Conservation (phyloP, 2,888 invertebrate genomes). For the Rhagium mordax region DNA sequence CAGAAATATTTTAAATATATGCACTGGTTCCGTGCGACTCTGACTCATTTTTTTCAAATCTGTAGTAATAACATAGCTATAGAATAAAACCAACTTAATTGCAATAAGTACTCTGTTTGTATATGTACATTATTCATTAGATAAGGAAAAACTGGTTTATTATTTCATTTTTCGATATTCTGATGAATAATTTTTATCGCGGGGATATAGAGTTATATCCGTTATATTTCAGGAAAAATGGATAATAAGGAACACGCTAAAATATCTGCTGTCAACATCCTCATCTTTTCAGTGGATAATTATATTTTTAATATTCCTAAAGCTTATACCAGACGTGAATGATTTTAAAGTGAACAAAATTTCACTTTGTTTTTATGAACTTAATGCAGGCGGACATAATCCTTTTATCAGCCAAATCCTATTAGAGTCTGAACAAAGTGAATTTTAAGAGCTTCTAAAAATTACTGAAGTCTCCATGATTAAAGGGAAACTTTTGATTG, state of each 20-base stretch:
- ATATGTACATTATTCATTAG: no score
- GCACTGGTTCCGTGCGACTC: no score
- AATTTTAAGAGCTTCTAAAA: conserved; percentile 63
- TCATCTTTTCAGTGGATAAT: conserved; percentile 23
- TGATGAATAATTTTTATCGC: no score
- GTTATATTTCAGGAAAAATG: conserved; percentile 23
- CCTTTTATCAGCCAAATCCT: conserved; percentile 59
- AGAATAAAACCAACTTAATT: no score
- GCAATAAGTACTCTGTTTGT: no score
- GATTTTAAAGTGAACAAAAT: conserved; percentile 48
- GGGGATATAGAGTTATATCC: no score
- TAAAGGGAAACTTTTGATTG: conserved; percentile 63
- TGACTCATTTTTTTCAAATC: no score
- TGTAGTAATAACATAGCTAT: no score
- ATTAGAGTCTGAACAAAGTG: conserved; percentile 59
- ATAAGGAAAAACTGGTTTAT: no score
- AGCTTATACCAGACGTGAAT: conserved; percentile 41
- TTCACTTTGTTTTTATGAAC: conserved; percentile 52
- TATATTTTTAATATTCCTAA: conserved; percentile 41
- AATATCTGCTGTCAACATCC: conserved; percentile 26
- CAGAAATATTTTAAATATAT: no score
- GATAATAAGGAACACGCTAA: conserved; percentile 23
- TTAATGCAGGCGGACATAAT: conserved; percentile 55
- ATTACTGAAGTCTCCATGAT: conserved; percentile 57
- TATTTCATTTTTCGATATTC: no score